A percentile compares a stretch with the other conserved stretches of the same genome.
Evolutionary conservation across 30 jellyfish, hydroid and myxozoan species (phyloP).

Genomic region (Turritopsis rubra): DNA sequence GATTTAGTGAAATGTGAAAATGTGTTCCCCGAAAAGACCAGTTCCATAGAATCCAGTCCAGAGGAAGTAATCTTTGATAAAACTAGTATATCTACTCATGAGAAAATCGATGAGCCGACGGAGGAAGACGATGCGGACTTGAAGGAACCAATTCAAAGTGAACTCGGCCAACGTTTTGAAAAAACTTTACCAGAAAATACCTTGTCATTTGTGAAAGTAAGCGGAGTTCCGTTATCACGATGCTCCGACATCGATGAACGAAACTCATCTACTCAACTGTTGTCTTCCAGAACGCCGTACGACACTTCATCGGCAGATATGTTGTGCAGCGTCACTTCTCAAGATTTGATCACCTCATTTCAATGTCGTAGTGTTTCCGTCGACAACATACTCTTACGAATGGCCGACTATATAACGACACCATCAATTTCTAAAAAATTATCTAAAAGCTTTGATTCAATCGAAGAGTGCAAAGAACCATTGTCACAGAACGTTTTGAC

Average conservation of each 20-base stretch:
- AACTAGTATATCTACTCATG: background rate
- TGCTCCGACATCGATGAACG: background rate
- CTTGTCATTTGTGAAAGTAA: background rate
- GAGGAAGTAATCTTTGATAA: constrained; percentile 5
- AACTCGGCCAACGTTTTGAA: too few relatives aligned
- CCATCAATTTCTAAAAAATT: background rate
- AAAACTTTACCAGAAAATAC: background rate
- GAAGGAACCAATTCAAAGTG: background rate
- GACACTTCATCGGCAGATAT: background rate
- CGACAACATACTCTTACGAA: background rate
- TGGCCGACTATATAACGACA: background rate
- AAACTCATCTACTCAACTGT: background rate
- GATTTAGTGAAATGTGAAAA: background rate
- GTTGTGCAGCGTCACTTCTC: background rate
- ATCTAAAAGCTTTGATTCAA: constrained; percentile 11
- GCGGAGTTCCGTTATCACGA: background rate
- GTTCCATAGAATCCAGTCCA: constrained; percentile 8
- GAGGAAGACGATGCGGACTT: background rate
- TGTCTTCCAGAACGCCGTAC: too few relatives aligned
- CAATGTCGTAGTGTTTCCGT: background rate
- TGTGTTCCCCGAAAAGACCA: background rate
- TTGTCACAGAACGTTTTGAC: too few relatives aligned
- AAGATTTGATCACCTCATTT: background rate
- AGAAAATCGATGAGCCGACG: background rate
- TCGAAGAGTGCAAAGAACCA: background rate